Conservation (phyloP, 2,797 vertebrate species). For the Anguilla megastoma region DNA sequence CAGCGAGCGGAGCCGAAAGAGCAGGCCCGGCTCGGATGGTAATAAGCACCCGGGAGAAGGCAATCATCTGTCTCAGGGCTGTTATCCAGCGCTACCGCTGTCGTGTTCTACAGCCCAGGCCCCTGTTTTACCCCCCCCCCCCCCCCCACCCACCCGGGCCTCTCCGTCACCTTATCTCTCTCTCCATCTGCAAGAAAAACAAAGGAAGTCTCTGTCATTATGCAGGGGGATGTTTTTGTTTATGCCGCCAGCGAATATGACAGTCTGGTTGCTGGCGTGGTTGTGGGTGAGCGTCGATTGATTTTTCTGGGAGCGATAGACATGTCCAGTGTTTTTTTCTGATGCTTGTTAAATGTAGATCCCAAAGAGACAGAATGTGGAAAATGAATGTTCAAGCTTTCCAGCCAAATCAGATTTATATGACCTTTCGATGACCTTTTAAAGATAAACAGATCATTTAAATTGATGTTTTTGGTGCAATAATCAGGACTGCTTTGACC, state of each 20-base stretch:
- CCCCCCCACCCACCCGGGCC: background rate
- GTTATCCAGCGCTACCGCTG: constrained; percentile 36
- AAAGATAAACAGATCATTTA: background rate
- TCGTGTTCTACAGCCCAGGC: constrained; percentile 26
- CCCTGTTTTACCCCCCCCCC: constrained; percentile 24
- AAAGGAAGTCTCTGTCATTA: constrained; percentile 6
- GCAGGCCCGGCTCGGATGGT: background rate
- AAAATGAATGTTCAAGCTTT: background rate
- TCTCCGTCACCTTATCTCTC: background rate
- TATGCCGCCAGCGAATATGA: background rate
- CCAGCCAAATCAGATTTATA: background rate
- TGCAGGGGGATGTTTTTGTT: background rate
- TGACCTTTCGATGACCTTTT: background rate
- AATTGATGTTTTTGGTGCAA: background rate
- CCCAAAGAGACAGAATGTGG: background rate
- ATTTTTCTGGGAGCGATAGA: background rate
- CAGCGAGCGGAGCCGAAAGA: background rate
- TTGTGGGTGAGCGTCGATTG: background rate
- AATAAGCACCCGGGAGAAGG: constrained; percentile 39
- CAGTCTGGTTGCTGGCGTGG: background rate
- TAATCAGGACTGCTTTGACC: background rate
- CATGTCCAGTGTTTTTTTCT: background rate
- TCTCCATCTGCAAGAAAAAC: background rate
- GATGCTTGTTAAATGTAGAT: background rate
- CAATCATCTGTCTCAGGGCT: constrained; percentile 21